Conservation (phyloP, 2,797 vertebrate species). For the Octomys mimax region DNA sequence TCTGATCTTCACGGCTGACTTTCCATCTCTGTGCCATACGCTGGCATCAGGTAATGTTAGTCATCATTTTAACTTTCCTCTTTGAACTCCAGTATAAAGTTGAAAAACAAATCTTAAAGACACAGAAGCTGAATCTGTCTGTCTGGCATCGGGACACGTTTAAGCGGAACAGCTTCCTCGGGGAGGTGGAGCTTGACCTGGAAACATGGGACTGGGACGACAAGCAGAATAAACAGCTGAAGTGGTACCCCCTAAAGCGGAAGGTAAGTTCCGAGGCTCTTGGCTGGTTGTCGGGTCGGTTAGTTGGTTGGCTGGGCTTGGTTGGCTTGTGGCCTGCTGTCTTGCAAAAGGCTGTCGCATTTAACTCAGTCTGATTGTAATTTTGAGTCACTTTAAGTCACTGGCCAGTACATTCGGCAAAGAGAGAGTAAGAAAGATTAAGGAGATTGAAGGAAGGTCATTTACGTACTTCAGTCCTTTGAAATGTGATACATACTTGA, state of each 20-base stretch:
- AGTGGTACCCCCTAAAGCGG: slow-evolving; percentile 93
- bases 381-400: not conserved
- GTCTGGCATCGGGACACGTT: slow-evolving; percentile 97
- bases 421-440: not conserved
- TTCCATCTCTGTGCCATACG: slow-evolving; percentile 59
- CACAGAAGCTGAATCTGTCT: slow-evolving; percentile 93
- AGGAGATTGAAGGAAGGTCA: not conserved
- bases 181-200: slow-evolving; percentile 95
- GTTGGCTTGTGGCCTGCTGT: not conserved
- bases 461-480: not conserved
- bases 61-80: slow-evolving; percentile 67
- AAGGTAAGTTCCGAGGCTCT: slow-evolving; percentile 88
- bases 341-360: not conserved
- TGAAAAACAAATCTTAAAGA: slow-evolving; percentile 89
- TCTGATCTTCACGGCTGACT: slow-evolving; percentile 36
- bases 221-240: slow-evolving; percentile 92
- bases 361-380: not conserved
- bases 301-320: not conserved
- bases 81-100: slow-evolving; percentile 93
- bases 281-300: not conserved
- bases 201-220: slow-evolving; percentile 95
- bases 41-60: slow-evolving; percentile 40
- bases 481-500: not conserved
- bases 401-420: slow-evolving; percentile 10
- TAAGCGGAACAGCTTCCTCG: slow-evolving; percentile 96